Percentiles rank a stretch among this genome's conserved stretches.
phyloP scores from a whole-genome alignment of 2,888 invertebrate species.

The Drosophila neonasuta region DNA sequence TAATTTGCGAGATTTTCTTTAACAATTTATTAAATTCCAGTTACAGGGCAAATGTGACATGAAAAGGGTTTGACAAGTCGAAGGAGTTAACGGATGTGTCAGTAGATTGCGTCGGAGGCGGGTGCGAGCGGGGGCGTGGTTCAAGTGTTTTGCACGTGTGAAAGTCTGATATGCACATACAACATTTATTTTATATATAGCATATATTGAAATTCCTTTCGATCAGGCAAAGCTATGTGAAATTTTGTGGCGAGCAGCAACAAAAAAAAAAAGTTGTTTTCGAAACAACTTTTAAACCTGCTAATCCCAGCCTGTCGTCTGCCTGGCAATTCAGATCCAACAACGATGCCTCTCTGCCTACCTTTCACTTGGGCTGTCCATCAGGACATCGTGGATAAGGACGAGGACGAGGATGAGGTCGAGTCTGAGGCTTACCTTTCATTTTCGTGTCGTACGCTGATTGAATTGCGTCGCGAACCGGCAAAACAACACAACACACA shows the following conservation, averaged over 20 bases:
- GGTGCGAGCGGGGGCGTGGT: conserved; percentile 5
- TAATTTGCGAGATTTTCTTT: conserved; percentile 35
- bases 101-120: neutral
- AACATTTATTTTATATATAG: neutral
- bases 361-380: conserved; percentile 22
- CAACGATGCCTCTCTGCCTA: conserved; percentile 9
- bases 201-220: conserved; percentile 53
- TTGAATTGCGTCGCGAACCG: conserved; percentile 49
- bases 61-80: conserved; percentile 70
- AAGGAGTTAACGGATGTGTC: neutral
- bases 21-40: conserved; percentile 57
- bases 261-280: conserved; percentile 5
- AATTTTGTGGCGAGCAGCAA: conserved; percentile 14
- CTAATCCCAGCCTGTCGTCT: conserved; percentile 39
- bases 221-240: conserved; percentile 23
- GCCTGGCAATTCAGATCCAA: conserved; percentile 18
- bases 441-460: conserved; percentile 43
- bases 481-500: conserved; percentile 22
- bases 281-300: conserved; percentile 19
- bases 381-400: conserved; percentile 16
- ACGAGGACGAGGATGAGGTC: conserved; percentile 4
- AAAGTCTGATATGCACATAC: conserved; percentile 8
- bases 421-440: conserved; percentile 45
- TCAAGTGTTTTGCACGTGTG: conserved; percentile 40
- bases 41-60: conserved; percentile 39